Conservation (phyloP, 1,140 invertebrate genomes). For the Zelostemma sp. region DNA sequence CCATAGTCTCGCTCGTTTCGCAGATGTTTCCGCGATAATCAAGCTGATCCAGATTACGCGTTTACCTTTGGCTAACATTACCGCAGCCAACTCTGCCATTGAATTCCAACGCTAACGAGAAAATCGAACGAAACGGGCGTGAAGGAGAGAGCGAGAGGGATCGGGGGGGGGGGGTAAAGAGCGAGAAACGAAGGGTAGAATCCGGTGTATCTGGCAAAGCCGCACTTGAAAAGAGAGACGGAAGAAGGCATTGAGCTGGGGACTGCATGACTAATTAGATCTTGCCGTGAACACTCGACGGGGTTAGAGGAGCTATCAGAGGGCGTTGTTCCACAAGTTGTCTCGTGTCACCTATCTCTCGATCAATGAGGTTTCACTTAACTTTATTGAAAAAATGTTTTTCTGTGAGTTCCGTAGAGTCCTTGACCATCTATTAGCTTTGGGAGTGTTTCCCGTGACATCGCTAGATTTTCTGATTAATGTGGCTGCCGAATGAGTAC, state of each 20-base stretch:
- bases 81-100: conserved; percentile 23
- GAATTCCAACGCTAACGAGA: conserved; percentile 45
- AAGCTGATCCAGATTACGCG: conserved; percentile 39
- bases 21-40: conserved; percentile 58
- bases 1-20: conserved; percentile 41
- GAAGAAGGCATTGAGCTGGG: background rate
- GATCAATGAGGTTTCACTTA: background rate
- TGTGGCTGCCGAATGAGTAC: too few species aligned
- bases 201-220: too few species aligned
- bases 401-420: too few species aligned
- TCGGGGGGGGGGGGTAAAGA: too few species aligned
- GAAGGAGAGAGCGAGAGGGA: too few species aligned
- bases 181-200: too few species aligned
- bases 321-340: conserved; percentile 8
- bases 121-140: conserved; percentile 16
- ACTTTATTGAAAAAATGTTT: too few species aligned
- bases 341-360: background rate
- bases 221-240: too few species aligned
- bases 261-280: conserved; percentile 24
- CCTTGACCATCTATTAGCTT: too few species aligned
- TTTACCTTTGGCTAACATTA: conserved; percentile 33
- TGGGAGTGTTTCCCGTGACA: too few species aligned
- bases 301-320: too few species aligned
- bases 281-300: conserved; percentile 11
- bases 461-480: too few species aligned